A percentile compares a stretch with the other conserved stretches of the same genome.
phyloP scores from a whole-genome alignment of 2,113 vertebrate species.

The Platycercus adscitus region DNA sequence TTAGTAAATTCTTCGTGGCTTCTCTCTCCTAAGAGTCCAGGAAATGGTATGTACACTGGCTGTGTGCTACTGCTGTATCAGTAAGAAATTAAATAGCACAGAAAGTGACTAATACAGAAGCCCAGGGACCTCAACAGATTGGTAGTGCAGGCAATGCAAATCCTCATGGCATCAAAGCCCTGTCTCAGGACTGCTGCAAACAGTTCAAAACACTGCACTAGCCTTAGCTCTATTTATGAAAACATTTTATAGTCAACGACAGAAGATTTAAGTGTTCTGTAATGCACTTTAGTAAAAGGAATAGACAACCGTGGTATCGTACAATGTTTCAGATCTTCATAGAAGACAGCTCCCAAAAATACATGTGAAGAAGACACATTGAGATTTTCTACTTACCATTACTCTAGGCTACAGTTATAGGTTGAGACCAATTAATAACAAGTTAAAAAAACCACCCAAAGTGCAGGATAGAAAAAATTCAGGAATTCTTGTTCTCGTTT shows the following conservation, averaged over 20 bases:
- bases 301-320: rapidly evolving
- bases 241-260: neutral
- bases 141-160: neutral
- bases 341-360: neutral
- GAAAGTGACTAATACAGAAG: neutral
- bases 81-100: neutral
- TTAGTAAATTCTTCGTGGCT: neutral
- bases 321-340: neutral
- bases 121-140: neutral
- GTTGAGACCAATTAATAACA: neutral
- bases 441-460: neutral
- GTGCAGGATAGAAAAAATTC: neutral
- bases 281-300: neutral
- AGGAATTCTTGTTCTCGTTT: neutral
- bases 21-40: neutral
- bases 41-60: rapidly evolving
- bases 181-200: neutral
- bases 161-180: neutral
- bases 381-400: neutral
- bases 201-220: neutral
- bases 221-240: neutral
- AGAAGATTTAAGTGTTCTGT: neutral
- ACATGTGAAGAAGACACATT: rapidly evolving
- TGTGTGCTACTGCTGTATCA: neutral
- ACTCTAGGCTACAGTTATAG: neutral